Percentiles rank a stretch among this genome's conserved stretches.
phyloP scores from a whole-genome alignment of 2,113 vertebrate genomes.

The Burhinus bistriatus region DNA sequence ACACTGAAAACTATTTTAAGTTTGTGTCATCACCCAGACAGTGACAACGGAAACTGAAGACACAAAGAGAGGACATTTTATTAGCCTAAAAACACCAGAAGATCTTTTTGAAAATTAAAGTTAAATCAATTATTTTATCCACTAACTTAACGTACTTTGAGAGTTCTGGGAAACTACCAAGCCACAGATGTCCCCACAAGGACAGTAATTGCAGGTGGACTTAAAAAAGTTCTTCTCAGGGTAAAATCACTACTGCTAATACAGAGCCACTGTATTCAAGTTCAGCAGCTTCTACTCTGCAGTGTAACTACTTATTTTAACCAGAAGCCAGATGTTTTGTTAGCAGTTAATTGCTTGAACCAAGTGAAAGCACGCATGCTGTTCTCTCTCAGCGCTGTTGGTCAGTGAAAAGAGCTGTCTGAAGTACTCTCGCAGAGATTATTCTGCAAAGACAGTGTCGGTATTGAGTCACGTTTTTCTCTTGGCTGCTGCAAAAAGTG shows the following conservation, averaged over 20 bases:
- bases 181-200: neutral
- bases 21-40: neutral
- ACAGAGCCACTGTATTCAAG: neutral
- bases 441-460: neutral
- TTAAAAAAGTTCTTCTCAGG: neutral
- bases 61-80: neutral
- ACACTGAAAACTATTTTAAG: neutral
- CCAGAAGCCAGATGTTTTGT: conserved; percentile 19
- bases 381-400: neutral
- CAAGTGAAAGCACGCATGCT: neutral
- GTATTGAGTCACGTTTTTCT: neutral
- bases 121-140: neutral
- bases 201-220: neutral
- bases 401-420: neutral
- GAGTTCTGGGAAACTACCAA: neutral
- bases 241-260: neutral
- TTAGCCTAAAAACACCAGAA: neutral
- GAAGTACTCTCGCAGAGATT: neutral
- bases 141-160: neutral
- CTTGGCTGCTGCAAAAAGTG: neutral
- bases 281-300: neutral
- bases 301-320: neutral
- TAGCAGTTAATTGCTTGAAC: conserved; percentile 26
- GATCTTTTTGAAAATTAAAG: neutral
- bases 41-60: neutral